Conservation (phyloP, 1,140 invertebrate genomes). For the Samia ricini region DNA sequence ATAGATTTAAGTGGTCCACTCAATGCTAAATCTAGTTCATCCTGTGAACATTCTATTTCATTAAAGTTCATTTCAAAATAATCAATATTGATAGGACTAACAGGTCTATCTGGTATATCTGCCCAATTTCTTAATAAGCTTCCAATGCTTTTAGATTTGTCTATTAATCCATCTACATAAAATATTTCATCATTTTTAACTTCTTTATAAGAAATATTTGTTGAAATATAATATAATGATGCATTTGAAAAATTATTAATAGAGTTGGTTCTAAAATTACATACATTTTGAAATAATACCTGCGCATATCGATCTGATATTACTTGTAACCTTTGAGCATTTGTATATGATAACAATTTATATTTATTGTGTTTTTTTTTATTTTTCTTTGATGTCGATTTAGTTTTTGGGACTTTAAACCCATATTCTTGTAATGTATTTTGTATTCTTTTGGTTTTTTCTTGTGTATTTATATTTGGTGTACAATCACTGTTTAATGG, state of each 20-base stretch:
- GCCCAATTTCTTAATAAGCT: constrained; percentile 71
- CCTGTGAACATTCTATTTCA: constrained; percentile 46
- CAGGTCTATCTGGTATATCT: constrained; percentile 66
- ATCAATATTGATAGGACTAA: constrained; percentile 45
- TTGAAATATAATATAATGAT: constrained; percentile 40
- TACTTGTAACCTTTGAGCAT: constrained; percentile 52
- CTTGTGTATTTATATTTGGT: constrained; percentile 34
- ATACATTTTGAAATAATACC: constrained; percentile 48
- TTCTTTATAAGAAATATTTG: constrained; percentile 43
- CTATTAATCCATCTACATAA: constrained; percentile 62
- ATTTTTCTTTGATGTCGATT: constrained; percentile 33
- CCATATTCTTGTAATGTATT: constrained; percentile 68
- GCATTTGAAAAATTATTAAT: constrained; percentile 14
- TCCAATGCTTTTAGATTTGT: constrained; percentile 39
- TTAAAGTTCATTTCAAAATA: constrained; percentile 38
- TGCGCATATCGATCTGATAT: constrained; percentile 57
- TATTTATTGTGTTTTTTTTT: constrained; percentile 46
- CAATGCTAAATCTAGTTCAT: constrained; percentile 58
- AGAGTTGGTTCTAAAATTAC: constrained; percentile 14
- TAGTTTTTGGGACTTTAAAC: constrained; percentile 51
- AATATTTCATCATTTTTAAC: constrained; percentile 62
- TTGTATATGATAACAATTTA: constrained; percentile 44
- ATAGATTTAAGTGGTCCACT: constrained; percentile 44
- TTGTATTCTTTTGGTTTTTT: constrained; percentile 50
- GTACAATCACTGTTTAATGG: constrained; percentile 10